Conservation (phyloP, 1,140 invertebrate genomes). For the Linepithema humile region DNA sequence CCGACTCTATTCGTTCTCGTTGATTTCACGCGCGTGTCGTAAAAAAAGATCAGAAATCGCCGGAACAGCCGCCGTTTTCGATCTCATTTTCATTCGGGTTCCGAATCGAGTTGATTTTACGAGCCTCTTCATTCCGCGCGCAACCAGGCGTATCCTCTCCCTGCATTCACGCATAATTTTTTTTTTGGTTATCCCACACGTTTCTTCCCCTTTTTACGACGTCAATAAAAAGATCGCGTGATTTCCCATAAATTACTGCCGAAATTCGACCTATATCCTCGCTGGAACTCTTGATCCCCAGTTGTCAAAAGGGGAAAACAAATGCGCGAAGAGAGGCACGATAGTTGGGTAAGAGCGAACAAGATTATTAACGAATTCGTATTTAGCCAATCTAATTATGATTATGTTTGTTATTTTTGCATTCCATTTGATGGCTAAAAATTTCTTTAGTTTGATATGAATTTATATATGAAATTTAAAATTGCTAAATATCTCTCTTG, state of each 20-base stretch:
- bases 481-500: too few species aligned
- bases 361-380: constrained; percentile 2
- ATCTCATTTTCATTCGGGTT: constrained; percentile 57
- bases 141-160: not conserved
- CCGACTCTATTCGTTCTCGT: too few species aligned
- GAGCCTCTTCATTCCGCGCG: constrained; percentile 54
- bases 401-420: not conserved
- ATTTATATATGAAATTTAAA: too few species aligned
- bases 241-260: constrained; percentile 64
- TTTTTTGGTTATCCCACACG: not conserved
- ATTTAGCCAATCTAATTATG: not conserved
- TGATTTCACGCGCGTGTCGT: not conserved
- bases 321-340: not conserved
- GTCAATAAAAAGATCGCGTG: constrained; percentile 64
- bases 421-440: too few species aligned
- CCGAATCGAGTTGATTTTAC: constrained; percentile 65
- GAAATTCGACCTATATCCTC: constrained; percentile 40
- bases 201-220: constrained; percentile 57
- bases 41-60: constrained; percentile 47
- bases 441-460: too few species aligned
- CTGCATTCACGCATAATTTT: not conserved
- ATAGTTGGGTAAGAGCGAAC: constrained; percentile 35
- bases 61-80: not conserved
- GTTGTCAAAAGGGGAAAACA: constrained; percentile 38
- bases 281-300: constrained; percentile 13